These are phyloP conservation scores for Drosophila multiciliata DNA, from an alignment of 2,888 invertebrate genomes.

Conservation along the genomic window DNA sequence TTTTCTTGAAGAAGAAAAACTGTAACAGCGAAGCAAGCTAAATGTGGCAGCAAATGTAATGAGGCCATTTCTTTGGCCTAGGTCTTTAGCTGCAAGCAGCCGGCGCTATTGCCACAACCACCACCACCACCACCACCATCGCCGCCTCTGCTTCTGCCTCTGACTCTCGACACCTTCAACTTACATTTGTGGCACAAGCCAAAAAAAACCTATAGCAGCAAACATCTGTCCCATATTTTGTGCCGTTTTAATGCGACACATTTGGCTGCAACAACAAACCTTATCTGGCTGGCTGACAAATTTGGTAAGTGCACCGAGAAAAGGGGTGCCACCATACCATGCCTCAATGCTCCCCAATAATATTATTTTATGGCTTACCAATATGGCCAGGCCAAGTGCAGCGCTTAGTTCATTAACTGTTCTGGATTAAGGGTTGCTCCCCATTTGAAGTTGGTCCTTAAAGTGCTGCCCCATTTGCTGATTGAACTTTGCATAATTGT, in stretches of 20 bases:
- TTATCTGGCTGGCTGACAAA: slow-evolving; percentile 68
- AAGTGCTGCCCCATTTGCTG: slow-evolving; percentile 21
- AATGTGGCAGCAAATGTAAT: slow-evolving; percentile 75
- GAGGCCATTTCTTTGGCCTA: slow-evolving; percentile 44
- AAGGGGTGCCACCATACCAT: slow-evolving; percentile 40
- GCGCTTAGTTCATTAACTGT: slow-evolving; percentile 48
- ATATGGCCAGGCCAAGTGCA: slow-evolving; percentile 21
- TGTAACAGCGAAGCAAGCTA: slow-evolving; percentile 67
- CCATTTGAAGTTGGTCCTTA: slow-evolving; percentile 15
- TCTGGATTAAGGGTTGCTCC: slow-evolving; percentile 36
- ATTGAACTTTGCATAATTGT: slow-evolving; percentile 66
- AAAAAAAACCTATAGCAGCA: slow-evolving; percentile 45
- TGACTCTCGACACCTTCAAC: slow-evolving; percentile 73
- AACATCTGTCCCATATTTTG: slow-evolving; percentile 80
- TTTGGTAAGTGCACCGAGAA: slow-evolving; percentile 67
- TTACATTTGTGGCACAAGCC: slow-evolving; percentile 72
- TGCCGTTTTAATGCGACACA: slow-evolving; percentile 73
- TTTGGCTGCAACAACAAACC: slow-evolving; percentile 23
- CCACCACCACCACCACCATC: slow-evolving; percentile 34
- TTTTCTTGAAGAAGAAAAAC: slow-evolving; percentile 62
- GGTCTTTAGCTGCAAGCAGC: slow-evolving; percentile 52
- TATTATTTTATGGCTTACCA: slow-evolving; percentile 42
- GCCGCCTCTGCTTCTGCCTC: slow-evolving; percentile 22
- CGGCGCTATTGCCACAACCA: slow-evolving; percentile 63
- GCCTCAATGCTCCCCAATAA: slow-evolving; percentile 44